Evolutionary conservation across 2,797 vertebrate genomes (phyloP), one percentile per base, ranked within the genome.

Genomic region (Netta rufina): DNA sequence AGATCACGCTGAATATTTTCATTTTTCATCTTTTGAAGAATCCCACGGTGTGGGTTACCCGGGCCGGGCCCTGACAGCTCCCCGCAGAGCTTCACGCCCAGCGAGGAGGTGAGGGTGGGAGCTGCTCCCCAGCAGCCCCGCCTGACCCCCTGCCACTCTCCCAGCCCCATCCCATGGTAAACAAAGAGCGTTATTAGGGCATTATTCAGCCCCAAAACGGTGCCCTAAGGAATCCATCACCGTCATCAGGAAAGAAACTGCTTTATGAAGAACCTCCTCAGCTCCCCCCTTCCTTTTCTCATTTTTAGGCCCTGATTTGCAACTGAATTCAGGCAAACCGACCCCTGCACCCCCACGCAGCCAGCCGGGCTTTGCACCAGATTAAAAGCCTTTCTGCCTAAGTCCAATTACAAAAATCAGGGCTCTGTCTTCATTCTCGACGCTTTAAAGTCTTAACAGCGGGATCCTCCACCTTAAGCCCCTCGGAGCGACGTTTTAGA

Each of bases 161-260:
- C 88, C 86, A 41, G 12, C 75, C 1, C 20, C 71, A 56, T 81
- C 73, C 4, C 33, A 16, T 79, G 71, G 47, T 64, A 91, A 95
- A 90, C 93, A 96, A 86, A 94, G 80, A 92, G 70, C 83, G 75
- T 43, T 43, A 43, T 43, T 43, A 43, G 43, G 43, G 43, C 43
- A 19, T 19, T 43, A 19, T 19, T 43, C 43, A 43, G 43, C 18
- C 43, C 43, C 43, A 43, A 43, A 43, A 43, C 18, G 43, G 43
- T 19, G 43, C 43, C 43, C 43, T 43, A 43, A 43, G 43, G 90
- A 93, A 90, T 75, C 86, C 88, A 92, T 66, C 62, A 65, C 22
- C 36, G 56, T 47, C 84, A 53, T 73, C 71, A 83, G 18, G 73
- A 89, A 92, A 81, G 51, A 17, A 51, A 91, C 80, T 70, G 76